Conservation (phyloP, 2,888 invertebrate genomes). For the Hirtodrosophila alboralis region DNA sequence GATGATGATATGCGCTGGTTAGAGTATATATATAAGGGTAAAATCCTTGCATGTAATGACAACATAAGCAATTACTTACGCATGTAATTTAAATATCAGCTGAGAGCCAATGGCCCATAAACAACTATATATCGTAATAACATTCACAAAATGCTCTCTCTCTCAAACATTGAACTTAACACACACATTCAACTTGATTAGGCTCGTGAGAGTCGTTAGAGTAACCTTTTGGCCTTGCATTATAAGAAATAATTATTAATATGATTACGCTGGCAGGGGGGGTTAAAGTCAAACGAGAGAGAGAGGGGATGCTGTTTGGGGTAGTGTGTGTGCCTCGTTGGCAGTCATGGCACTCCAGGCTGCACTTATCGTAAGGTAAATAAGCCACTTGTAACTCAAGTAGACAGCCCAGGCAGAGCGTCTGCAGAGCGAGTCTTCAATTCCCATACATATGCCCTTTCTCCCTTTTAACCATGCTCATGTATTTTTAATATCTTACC, state of each 20-base stretch:
- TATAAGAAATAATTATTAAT: constrained; percentile 75
- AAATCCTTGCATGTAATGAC: constrained; percentile 70
- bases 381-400: constrained; percentile 79
- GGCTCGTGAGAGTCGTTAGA: constrained; percentile 66
- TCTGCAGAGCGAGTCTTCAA: constrained; percentile 32
- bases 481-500: constrained; percentile 79
- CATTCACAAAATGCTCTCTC: constrained; percentile 11
- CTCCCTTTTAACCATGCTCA: constrained; percentile 49
- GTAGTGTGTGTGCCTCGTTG: constrained; percentile 32
- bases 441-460: constrained; percentile 14
- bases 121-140: constrained; percentile 23
- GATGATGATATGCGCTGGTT: constrained; percentile 36
- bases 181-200: constrained; percentile 60
- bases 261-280: constrained; percentile 58
- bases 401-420: constrained; percentile 45
- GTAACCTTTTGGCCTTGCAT: constrained; percentile 47
- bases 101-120: constrained; percentile 17
- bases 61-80: constrained; percentile 77
- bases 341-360: constrained; percentile 73
- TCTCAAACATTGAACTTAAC: constrained; percentile 20
- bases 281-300: background rate
- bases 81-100: constrained; percentile 73
- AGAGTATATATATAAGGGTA: background rate
- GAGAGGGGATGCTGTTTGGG: background rate
- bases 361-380: constrained; percentile 79